Conservation (phyloP, 2,113 vertebrate species). For the Ptyas mucosa region DNA sequence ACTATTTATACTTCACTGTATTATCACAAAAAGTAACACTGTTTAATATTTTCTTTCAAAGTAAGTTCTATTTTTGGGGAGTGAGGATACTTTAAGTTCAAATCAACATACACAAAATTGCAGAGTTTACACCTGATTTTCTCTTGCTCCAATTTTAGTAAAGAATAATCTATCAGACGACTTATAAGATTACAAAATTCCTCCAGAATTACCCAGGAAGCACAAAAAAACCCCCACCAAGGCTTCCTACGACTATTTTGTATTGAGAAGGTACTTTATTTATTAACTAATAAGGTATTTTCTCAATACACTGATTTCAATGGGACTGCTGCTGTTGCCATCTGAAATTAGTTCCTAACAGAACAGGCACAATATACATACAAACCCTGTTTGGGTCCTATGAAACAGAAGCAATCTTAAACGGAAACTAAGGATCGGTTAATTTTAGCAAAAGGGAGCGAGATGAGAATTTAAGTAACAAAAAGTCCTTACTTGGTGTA, state of each 20-base stretch:
- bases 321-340: neutral
- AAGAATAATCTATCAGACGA: neutral
- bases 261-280: neutral
- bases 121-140: neutral
- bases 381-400: neutral
- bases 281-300: neutral
- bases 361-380: conserved; percentile 22
- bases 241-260: neutral
- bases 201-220: conserved; percentile 19
- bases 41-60: neutral
- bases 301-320: conserved; percentile 18
- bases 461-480: conserved; percentile 15
- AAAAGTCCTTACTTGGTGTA: conserved; percentile 94
- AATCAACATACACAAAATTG: neutral
- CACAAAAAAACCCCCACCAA: neutral
- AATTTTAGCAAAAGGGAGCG: neutral
- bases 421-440: neutral
- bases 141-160: neutral
- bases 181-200: neutral
- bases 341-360: conserved; percentile 28
- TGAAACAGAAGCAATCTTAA: conserved; percentile 18
- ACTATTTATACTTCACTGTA: conserved; percentile 37
- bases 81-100: neutral
- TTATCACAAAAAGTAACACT: conserved; percentile 36
- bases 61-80: neutral